Percentiles rank a stretch among this genome's conserved stretches.
Evolutionary conservation across 1,140 invertebrate species (phyloP).

Genomic region (Grapholita molesta): DNA sequence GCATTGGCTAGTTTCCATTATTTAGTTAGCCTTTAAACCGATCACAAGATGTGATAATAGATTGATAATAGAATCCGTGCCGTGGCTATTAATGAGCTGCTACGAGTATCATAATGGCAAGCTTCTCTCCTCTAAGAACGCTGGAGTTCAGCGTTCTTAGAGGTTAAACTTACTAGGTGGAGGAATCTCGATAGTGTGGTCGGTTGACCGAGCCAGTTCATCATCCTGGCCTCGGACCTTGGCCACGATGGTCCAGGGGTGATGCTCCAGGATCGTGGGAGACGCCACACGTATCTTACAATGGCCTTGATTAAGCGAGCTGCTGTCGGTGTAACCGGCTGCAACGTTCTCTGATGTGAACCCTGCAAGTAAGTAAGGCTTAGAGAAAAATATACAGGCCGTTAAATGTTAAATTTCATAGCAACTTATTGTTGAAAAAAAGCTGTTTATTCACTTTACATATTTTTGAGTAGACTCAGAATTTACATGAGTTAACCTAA

Average conservation of each 20-base stretch:
- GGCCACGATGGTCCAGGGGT: conserved; percentile 51
- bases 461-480: too few species aligned
- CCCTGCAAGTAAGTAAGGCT: conserved; percentile 30
- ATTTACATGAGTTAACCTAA: too few species aligned
- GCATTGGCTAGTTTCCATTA: too few species aligned
- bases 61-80: too few species aligned
- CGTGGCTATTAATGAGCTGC: too few species aligned
- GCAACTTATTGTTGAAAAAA: too few species aligned
- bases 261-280: conserved; percentile 39
- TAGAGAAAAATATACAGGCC: neutral
- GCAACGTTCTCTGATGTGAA: conserved; percentile 40
- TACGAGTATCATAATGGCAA: too few species aligned
- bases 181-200: conserved; percentile 3
- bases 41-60: too few species aligned
- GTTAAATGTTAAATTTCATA: too few species aligned
- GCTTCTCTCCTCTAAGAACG: too few species aligned
- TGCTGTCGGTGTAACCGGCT: conserved; percentile 22
- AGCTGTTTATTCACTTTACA: too few species aligned
- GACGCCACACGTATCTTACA: conserved; percentile 34
- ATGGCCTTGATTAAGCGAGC: conserved; percentile 15
- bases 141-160: neutral
- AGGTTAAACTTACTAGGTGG: neutral
- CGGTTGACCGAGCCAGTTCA: conserved; percentile 30
- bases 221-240: conserved; percentile 31
- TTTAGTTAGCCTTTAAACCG: too few species aligned